Base-by-base conservation (phyloP, 1,140 invertebrate genomes). In the Diabrotica undecimpunctata region DNA sequence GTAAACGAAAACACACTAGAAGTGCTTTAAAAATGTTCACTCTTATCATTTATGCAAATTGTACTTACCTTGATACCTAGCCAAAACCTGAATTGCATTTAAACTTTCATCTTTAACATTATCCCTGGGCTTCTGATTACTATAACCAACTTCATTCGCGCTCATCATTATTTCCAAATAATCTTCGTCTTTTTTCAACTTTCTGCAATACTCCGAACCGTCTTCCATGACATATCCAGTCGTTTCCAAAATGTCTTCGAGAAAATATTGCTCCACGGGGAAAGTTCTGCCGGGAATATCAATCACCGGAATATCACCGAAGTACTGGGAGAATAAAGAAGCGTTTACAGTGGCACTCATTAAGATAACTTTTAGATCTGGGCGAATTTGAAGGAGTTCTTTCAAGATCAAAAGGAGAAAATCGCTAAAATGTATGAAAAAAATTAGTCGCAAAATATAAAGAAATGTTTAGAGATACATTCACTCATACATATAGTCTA, bases 301-400 rank as follows among this genome's bases (percentile, higher is more conserved):
- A 61, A 92, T 75, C 38, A 90, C 79, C 8, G 90, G 90, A 39
- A 86, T 83, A 41, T 83, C 80, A 7, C 82, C 83, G 78, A 94
- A 95, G 77, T 94, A 95, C 55, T 86, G 75, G 0, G 90, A 91
- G 72, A 95, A 94, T 59, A 90, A 78, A 12, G 88, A 80, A 7
- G 90, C 87, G 79, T 94, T 93, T 62, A 95, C 73, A 0, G 93
- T 95, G 1, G 93, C 93, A 77, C 91, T 94, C 92, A 95, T 95
- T 0, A 95, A 77, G 65, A 95, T 87, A 5, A 95, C 82, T 75
- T 90, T 93, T 7, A 96, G 76, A 75, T 94, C 88, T 57, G 84
- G 83, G 54, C 92, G 82, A 12, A 85, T 79, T 13, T 77, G 78
- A 51, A 94, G 75, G 38, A 94, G 80, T 69, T 91, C 85, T 78